Conservation (phyloP, 1,140 invertebrate species). For the Spodoptera litura region DNA sequence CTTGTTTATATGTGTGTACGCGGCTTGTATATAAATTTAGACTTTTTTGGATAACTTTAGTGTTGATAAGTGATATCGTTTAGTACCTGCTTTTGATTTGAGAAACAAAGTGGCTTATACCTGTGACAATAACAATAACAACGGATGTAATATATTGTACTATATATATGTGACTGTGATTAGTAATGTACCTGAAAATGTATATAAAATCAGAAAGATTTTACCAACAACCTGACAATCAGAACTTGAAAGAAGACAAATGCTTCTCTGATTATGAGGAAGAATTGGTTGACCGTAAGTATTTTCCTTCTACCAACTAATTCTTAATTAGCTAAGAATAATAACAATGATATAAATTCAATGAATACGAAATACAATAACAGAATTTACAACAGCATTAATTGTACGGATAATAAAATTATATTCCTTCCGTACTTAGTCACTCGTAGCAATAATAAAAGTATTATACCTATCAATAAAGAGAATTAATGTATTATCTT, state of each 20-base stretch:
- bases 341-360: too few species aligned
- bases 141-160: neutral
- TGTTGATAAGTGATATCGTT: slow-evolving; percentile 23
- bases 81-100: slow-evolving; percentile 5
- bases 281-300: slow-evolving; percentile 77
- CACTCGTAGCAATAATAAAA: too few species aligned
- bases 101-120: neutral
- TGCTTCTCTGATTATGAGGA: slow-evolving; percentile 78
- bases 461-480: too few species aligned
- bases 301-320: neutral
- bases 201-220: slow-evolving; percentile 80
- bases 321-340: too few species aligned
- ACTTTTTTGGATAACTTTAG: slow-evolving; percentile 3
- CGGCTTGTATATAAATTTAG: slow-evolving; percentile 20
- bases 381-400: too few species aligned
- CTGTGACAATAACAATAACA: slow-evolving; percentile 11
- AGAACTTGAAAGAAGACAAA: slow-evolving; percentile 68
- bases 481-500: neutral
- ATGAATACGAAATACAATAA: too few species aligned
- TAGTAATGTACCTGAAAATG: slow-evolving; percentile 80
- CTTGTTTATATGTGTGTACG: slow-evolving; percentile 27
- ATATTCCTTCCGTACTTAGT: too few species aligned
- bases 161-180: slow-evolving; percentile 14
- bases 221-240: slow-evolving; percentile 73
- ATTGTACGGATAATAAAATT: too few species aligned